These are phyloP conservation scores for Amaurobius ferox DNA, from an alignment of 2,888 invertebrate species.

Conservation along the genomic window DNA sequence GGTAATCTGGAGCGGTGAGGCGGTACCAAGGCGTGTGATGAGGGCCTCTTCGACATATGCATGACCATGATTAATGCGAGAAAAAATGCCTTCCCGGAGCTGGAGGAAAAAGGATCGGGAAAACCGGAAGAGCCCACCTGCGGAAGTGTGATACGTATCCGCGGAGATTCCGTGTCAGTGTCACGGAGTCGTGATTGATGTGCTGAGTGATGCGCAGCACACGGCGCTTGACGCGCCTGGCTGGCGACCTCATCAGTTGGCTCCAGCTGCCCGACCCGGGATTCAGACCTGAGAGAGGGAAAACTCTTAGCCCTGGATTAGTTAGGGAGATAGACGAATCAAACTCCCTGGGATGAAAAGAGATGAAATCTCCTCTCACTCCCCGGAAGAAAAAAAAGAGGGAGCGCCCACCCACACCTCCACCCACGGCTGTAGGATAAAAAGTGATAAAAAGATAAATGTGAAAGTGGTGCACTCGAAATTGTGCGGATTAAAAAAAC, in stretches of 20 bases:
- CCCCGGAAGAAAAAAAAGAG: background rate
- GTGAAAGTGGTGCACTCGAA: slow-evolving; percentile 20
- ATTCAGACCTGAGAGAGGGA: slow-evolving; percentile 26
- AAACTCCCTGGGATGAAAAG: slow-evolving; percentile 58
- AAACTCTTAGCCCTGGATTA: slow-evolving; percentile 55
- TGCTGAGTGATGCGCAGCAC: slow-evolving; percentile 33
- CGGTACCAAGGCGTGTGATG: slow-evolving; percentile 44
- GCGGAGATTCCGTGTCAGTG: slow-evolving; percentile 71
- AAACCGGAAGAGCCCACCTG: slow-evolving; percentile 73
- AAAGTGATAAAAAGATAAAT: slow-evolving; percentile 71
- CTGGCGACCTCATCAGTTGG: slow-evolving; percentile 69
- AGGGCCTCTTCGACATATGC: slow-evolving; percentile 67
- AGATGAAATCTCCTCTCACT: slow-evolving; percentile 48
- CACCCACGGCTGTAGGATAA: slow-evolving; percentile 41
- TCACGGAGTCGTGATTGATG: slow-evolving; percentile 64
- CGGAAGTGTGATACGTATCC: slow-evolving; percentile 73
- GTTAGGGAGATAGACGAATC: slow-evolving; percentile 65
- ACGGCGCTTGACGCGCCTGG: slow-evolving; percentile 63
- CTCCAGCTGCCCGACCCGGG: slow-evolving; percentile 43
- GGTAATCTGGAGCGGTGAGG: slow-evolving; percentile 61
- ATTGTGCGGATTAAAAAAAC: slow-evolving; percentile 59
- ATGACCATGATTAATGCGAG: slow-evolving; percentile 72
- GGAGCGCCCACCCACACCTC: background rate
- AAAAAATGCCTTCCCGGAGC: slow-evolving; percentile 68
- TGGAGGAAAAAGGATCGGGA: slow-evolving; percentile 45